A percentile compares a stretch with the other conserved stretches of the same genome.
Conservation (phyloP, 1,140 invertebrate species). For the Hylaeus volcanicus region DNA sequence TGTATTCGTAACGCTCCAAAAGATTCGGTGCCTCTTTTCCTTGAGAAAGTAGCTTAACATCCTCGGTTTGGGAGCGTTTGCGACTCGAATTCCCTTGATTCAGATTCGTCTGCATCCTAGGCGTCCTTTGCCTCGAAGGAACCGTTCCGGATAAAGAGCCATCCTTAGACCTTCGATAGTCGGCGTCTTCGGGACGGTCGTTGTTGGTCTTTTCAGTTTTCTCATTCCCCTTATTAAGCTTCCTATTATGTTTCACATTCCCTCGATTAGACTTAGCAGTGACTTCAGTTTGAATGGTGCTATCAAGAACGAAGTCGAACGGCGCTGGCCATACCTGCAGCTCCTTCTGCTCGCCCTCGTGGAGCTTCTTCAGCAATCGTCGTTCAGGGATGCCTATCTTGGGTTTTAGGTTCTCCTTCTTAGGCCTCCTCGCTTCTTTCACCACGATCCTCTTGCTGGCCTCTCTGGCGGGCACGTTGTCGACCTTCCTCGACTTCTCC, state of each 20-base stretch:
- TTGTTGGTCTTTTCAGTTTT: background rate
- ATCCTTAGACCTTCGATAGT: background rate
- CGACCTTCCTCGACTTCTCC: background rate
- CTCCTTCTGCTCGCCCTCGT: slow-evolving; percentile 67
- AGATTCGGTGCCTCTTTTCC: background rate
- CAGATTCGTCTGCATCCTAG: background rate
- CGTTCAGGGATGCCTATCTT: slow-evolving; percentile 42
- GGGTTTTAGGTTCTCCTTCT: slow-evolving; percentile 37
- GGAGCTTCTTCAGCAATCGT: slow-evolving; percentile 51
- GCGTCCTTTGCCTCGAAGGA: background rate
- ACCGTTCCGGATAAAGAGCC: too few species aligned
- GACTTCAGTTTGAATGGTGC: slow-evolving; percentile 50
- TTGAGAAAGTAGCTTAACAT: too few species aligned
- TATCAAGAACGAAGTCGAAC: slow-evolving; percentile 71
- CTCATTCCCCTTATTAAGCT: background rate
- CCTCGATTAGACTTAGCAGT: background rate
- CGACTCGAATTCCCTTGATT: background rate
- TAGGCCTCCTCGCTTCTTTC: slow-evolving; percentile 17
- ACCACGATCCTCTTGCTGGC: background rate
- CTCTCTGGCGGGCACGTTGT: background rate
- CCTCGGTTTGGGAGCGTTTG: background rate
- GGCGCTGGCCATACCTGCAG: slow-evolving; percentile 68
- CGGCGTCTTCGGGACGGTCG: background rate
- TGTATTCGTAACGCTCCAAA: background rate
- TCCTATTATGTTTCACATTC: background rate